A percentile compares a stretch with the other conserved stretches of the same genome.
These are phyloP conservation scores for Amphipoea oculea DNA, from an alignment of 2,888 invertebrate genomes.

Conservation along the genomic window DNA sequence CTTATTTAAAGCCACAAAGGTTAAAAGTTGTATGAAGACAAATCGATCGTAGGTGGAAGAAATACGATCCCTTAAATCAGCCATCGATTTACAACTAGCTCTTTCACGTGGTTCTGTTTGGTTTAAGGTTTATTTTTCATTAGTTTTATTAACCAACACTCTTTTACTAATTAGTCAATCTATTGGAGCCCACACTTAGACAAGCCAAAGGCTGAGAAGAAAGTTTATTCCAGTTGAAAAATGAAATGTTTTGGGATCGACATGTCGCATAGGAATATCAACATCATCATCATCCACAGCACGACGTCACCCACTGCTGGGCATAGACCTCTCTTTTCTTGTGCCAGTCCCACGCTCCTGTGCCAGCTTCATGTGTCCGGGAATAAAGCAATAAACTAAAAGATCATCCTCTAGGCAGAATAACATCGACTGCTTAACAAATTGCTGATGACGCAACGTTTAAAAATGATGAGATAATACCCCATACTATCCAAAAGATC, in stretches of 20 bases:
- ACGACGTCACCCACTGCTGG: too few relatives aligned
- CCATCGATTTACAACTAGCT: slow-evolving; percentile 42
- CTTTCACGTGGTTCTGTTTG: slow-evolving; percentile 6
- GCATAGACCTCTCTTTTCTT: too few relatives aligned
- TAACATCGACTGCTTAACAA: not conserved
- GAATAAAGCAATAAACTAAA: not conserved
- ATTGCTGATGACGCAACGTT: not conserved
- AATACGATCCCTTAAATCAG: slow-evolving; percentile 50
- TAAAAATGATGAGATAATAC: not conserved
- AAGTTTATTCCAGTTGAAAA: not conserved
- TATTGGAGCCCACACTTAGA: not conserved
- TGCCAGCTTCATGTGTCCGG: not conserved
- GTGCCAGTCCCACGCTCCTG: too few relatives aligned
- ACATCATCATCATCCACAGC: too few relatives aligned
- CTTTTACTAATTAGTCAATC: slow-evolving; percentile 7
- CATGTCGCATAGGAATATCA: not conserved
- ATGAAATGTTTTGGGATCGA: not conserved
- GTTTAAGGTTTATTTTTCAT: slow-evolving; percentile 7
- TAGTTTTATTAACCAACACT: not conserved
- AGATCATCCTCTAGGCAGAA: not conserved
- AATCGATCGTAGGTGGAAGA: slow-evolving; percentile 38
- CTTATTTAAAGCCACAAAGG: not conserved
- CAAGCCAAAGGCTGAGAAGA: not conserved
- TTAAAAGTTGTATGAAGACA: slow-evolving; percentile 13
- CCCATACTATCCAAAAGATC: not conserved